phyloP scores from a whole-genome alignment of 2,113 vertebrate genomes.

The Anoura caudifer region DNA sequence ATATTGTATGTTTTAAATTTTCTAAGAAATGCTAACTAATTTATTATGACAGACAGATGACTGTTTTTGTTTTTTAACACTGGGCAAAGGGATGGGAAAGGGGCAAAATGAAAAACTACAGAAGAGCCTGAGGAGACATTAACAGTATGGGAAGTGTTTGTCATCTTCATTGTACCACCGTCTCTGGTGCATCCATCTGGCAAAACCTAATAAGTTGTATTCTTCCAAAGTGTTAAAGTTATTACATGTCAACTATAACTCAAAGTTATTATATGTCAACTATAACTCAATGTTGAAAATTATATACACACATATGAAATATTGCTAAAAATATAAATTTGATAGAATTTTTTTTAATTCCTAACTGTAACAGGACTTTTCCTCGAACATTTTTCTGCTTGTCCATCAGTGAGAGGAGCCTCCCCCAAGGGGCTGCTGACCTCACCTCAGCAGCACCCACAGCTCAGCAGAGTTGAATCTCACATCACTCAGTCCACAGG shows the following conservation, averaged over 20 bases:
- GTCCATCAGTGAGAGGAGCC: neutral
- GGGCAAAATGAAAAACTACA: neutral
- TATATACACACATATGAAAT: neutral
- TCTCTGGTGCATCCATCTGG: neutral
- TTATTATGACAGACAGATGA: neutral
- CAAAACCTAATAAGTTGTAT: neutral
- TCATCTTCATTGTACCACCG: neutral
- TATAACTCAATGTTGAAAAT: neutral
- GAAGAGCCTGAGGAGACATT: neutral
- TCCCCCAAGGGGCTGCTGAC: neutral
- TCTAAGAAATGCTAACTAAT: neutral
- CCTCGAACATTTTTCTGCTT: neutral
- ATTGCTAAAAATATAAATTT: neutral
- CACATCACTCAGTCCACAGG: neutral
- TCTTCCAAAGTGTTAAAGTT: neutral
- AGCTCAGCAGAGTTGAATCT: neutral
- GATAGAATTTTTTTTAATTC: neutral
- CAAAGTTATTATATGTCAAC: neutral
- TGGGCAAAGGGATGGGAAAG: neutral
- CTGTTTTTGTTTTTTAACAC: neutral
- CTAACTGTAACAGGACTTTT: neutral
- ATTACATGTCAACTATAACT: neutral
- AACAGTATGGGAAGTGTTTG: neutral
- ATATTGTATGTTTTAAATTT: neutral
- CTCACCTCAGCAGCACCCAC: neutral